A percentile compares a stretch with the other conserved stretches of the same genome.
phyloP scores from a whole-genome alignment of 2,113 vertebrate species.

The Labrus mixtus region DNA sequence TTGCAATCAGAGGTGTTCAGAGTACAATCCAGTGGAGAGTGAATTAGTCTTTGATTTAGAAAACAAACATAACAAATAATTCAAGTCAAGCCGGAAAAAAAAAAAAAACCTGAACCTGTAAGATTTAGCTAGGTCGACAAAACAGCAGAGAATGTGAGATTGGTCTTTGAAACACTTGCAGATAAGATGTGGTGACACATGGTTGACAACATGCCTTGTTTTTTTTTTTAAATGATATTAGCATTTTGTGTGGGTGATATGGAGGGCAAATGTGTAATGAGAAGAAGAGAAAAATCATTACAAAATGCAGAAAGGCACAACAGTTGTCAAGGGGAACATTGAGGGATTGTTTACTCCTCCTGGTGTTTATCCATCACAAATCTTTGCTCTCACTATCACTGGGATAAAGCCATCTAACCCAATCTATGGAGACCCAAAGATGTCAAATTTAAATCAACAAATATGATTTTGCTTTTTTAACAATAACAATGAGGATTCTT shows the following conservation, averaged over 20 bases:
- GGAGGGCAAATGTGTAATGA: neutral
- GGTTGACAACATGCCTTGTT: neutral
- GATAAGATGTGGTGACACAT: neutral
- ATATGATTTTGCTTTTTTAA: neutral
- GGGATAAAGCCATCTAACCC: neutral
- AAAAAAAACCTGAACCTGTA: slow-evolving; percentile 30
- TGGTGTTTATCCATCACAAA: neutral
- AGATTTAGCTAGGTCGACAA: slow-evolving; percentile 4
- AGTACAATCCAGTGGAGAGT: neutral
- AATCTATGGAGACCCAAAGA: neutral
- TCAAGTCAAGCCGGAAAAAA: slow-evolving; percentile 37
- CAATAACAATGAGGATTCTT: no score
- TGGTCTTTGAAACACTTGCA: slow-evolving; percentile 25
- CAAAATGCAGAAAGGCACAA: neutral
- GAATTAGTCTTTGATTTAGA: neutral
- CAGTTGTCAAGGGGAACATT: neutral
- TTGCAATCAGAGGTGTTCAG: neutral
- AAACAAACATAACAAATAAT: neutral
- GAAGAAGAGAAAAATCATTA: neutral
- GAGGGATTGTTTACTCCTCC: neutral
- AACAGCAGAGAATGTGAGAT: slow-evolving; percentile 51
- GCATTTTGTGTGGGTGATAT: neutral
- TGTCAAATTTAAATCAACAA: neutral
- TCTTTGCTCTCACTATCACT: neutral
- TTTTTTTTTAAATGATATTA: no score